Conservation (phyloP, 1,140 invertebrate genomes). For the Drosophila rhopaloa region DNA sequence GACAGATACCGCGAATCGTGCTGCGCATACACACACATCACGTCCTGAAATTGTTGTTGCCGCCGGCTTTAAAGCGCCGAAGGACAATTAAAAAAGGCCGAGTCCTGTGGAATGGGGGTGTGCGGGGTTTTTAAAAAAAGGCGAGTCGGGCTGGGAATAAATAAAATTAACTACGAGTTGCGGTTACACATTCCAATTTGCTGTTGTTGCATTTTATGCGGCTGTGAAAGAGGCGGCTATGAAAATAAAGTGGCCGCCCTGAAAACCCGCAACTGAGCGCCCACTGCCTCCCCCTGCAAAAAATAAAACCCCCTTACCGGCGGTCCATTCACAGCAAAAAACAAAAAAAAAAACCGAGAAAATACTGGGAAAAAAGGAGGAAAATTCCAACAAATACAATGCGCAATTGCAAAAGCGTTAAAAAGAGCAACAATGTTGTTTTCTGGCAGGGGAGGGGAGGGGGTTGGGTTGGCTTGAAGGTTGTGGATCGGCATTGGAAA, state of each 20-base stretch:
- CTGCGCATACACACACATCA: slow-evolving; percentile 1
- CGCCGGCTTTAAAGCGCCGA: slow-evolving; percentile 50
- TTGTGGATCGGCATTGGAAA: background rate
- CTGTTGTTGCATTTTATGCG: slow-evolving; percentile 81
- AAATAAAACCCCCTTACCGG: background rate
- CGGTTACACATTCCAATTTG: slow-evolving; percentile 82
- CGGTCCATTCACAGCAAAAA: slow-evolving; percentile 26
- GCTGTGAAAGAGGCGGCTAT: slow-evolving; percentile 80
- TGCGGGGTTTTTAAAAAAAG: slow-evolving; percentile 24
- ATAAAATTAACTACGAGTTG: slow-evolving; percentile 81
- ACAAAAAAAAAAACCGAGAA: slow-evolving; percentile 38
- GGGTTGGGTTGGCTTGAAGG: background rate
- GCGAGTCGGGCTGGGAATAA: slow-evolving; percentile 52
- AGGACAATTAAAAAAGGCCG: slow-evolving; percentile 27
- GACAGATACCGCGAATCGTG: slow-evolving; percentile 11
- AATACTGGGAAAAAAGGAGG: slow-evolving; percentile 14
- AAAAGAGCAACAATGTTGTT: slow-evolving; percentile 79
- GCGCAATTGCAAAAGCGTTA: slow-evolving; percentile 74
- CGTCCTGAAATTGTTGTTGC: slow-evolving; percentile 8
- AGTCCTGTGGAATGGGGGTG: slow-evolving; percentile 4
- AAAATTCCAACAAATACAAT: slow-evolving; percentile 81
- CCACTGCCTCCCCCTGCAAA: background rate
- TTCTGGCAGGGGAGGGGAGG: slow-evolving; percentile 5
- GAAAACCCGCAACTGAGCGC: slow-evolving; percentile 47
- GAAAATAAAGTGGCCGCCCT: slow-evolving; percentile 76